These are phyloP conservation scores for Urocyon cinereoargenteus DNA, from an alignment of 2,797 vertebrate species.

Conservation along the genomic window DNA sequence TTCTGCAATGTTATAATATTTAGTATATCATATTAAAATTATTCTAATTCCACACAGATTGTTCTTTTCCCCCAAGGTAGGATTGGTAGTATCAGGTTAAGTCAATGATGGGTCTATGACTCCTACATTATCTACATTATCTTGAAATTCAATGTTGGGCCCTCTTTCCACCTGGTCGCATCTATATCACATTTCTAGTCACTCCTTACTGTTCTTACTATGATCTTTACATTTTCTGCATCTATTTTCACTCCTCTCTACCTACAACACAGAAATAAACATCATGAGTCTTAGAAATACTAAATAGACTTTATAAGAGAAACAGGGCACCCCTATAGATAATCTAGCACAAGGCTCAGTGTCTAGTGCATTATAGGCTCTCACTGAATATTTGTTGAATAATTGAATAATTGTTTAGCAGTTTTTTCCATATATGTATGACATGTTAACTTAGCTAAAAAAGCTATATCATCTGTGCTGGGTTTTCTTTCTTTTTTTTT, in stretches of 20 bases:
- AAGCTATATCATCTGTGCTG: neutral
- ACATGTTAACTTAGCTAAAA: neutral
- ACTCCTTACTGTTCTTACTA: neutral
- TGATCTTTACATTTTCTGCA: neutral
- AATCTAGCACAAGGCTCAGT: neutral
- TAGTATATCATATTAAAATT: neutral
- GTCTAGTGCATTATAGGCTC: neutral
- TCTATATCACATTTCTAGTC: neutral
- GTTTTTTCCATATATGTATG: neutral
- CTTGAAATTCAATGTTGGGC: neutral
- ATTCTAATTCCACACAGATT: neutral
- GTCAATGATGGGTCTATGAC: neutral
- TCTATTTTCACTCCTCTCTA: neutral
- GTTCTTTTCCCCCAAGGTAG: neutral
- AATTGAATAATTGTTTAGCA: neutral
- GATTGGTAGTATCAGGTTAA: neutral
- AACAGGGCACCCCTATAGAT: neutral
- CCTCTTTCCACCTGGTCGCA: neutral
- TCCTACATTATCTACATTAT: neutral
- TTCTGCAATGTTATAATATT: neutral
- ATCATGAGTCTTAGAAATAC: neutral
- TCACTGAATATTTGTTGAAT: neutral
- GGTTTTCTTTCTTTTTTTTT: neutral
- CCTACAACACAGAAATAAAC: neutral
- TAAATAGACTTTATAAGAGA: neutral